Base-by-base conservation (phyloP, 1,140 invertebrate genomes). In the Nasonia giraulti region DNA sequence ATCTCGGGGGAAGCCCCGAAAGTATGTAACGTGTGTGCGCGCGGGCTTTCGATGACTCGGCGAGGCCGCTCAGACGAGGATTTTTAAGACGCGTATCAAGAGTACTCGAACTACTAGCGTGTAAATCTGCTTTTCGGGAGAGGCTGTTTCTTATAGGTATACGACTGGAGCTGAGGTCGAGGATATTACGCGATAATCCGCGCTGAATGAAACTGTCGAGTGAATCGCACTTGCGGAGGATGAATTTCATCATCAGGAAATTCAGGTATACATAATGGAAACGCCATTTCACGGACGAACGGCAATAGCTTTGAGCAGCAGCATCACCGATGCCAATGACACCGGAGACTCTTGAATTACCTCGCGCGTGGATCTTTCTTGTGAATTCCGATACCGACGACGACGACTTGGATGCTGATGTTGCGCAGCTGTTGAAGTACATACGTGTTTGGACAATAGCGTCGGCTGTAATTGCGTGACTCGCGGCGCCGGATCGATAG, bases 281-380 rank as follows among this genome's bases (percentile, higher is more conserved):
- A 73, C 6, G 23, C n/a, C 50, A 71, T 80, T 80, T 80, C 79
- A 80, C 79, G 79, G 68, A 20, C 47, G 66, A 73, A 20, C 37
- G 31, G 14, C 33, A 80, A 80, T 44, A 50, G 66, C 50, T 55
- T 6, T 55, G 66, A 8, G 66, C 11, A 68, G 62, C 6, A 4
- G n/a, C 47, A 17, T 31, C n/a, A 1, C 3, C 68, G 68, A 71
- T 44, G 68, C 68, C 27, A 71, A 31, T 8, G 68, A 71, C 55
- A 62, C 27, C 8, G 31, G 62, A 66, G 62, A 66, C 62, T 66
- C 62, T 66, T 11, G 14, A 66, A 66, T 66, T 66, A 66, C 62
- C 62, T 66, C n/a, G 3, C n/a, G 3, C 62, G n/a, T n/a, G 17
- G 20, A 66, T 44, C 40, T 44, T 66, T 20, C 62, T n/a, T 20